Evolutionary conservation across 2,888 invertebrate species (phyloP), one percentile per base, ranked within the genome.

Genomic region (Arrhopalites spinosus): DNA sequence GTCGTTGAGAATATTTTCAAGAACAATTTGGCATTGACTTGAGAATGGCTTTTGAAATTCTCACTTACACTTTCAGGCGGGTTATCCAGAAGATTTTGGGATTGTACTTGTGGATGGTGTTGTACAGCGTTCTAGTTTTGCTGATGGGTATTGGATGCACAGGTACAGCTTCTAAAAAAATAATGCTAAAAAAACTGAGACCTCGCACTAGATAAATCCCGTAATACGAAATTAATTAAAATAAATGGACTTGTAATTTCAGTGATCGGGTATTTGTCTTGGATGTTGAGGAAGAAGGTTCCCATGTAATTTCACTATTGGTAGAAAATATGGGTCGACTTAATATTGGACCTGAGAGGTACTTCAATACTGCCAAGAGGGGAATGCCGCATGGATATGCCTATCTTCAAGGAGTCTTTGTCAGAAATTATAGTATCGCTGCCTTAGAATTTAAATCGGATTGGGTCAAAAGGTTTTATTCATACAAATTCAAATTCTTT

Each of bases 391-490:
- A 87, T 79, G 87, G 87, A 0, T 84, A 85, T 2, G 85, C 88
- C 1, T 81, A 80, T 13, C 70, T 89, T 7, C 87, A 89, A 81
- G 84, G 84, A 8, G 68, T 83, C 7, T 77, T 80, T 27, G 72
- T 88, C 0, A 77, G 78, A 7, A 80, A 86, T 78, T 89, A 88
- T 88, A 83, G 85, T 59, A 86, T 88, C 0, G 83, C 84, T 79
- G 86, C 88, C 0, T 81, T 89, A 56, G 88, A 89, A 80, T 88
- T 89, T 81, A 86, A 86, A 79, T 85, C 83, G 45, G 83, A 83
- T n/a, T 87, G 86, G 86, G 86, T 84, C 29, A 84, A 83, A 70
- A 80, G 79, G 83, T 83, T n/a, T n/a, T n/a, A n/a, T n/a, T n/a
- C n/a, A n/a, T n/a, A n/a, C n/a, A n/a, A n/a, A n/a, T n/a, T n/a